phyloP scores from a whole-genome alignment of 2,888 invertebrate species.

The Acronicta leporina region DNA sequence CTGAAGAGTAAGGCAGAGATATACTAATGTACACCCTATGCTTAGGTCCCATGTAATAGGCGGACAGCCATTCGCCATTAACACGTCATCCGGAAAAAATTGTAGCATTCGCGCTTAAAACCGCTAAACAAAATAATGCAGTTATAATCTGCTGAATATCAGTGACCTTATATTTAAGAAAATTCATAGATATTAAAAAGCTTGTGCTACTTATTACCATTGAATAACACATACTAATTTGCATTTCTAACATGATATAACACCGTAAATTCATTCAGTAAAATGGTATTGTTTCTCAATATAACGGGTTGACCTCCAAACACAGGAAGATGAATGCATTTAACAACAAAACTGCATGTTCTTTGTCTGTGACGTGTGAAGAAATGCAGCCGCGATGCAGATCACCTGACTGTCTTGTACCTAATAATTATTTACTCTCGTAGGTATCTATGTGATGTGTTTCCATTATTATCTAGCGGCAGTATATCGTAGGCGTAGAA shows the following conservation, averaged over 20 bases:
- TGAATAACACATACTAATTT: constrained; percentile 7
- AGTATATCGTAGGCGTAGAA: constrained; percentile 11
- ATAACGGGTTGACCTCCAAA: constrained; percentile 27
- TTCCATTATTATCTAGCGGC: constrained; percentile 11
- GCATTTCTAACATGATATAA: constrained; percentile 12
- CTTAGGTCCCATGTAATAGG: too few relatives aligned
- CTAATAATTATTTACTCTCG: constrained; percentile 22
- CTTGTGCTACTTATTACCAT: not conserved
- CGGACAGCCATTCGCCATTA: too few relatives aligned
- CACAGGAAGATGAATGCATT: constrained; percentile 26
- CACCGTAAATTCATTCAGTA: constrained; percentile 20
- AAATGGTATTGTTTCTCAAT: constrained; percentile 29
- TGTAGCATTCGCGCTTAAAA: too few relatives aligned
- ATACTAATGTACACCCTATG: too few relatives aligned
- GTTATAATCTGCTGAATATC: too few relatives aligned
- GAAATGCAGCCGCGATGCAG: constrained; percentile 20
- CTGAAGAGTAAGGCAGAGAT: too few relatives aligned
- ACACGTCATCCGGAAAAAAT: too few relatives aligned
- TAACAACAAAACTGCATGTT: constrained; percentile 15
- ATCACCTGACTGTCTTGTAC: constrained; percentile 24
- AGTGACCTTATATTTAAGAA: too few relatives aligned
- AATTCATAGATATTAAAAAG: not conserved
- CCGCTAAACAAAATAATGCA: too few relatives aligned
- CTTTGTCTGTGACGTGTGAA: constrained; percentile 20
- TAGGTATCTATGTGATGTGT: constrained; percentile 8